Evolutionary conservation across 2,113 vertebrate species (phyloP).

Genomic region (Brachyhypopomus gauderio): DNA sequence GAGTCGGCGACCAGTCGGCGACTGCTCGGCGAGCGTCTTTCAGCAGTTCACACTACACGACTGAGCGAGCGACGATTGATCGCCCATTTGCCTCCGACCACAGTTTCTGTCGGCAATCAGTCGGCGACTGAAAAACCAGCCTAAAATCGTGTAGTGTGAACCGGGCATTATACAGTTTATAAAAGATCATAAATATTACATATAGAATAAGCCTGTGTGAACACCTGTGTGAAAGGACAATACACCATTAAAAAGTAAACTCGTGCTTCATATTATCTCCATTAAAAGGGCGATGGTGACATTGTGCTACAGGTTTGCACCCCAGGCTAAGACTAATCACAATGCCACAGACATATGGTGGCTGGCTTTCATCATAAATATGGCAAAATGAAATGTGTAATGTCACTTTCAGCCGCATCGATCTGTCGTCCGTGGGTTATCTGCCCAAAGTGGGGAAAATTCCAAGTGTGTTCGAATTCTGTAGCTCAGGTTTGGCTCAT

Average conservation of each 20-base stretch:
- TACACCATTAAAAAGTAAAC: neutral
- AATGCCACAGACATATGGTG: constrained; percentile 10
- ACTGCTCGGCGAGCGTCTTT: too few relatives aligned
- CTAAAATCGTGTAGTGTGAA: too few relatives aligned
- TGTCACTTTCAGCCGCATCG: constrained; percentile 30
- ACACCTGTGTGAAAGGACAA: too few relatives aligned
- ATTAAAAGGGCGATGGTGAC: neutral
- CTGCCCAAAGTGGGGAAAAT: constrained; percentile 36
- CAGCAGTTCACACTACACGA: too few relatives aligned
- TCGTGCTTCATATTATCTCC: constrained; percentile 8
- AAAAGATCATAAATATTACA: too few relatives aligned
- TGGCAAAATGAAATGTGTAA: constrained; percentile 29
- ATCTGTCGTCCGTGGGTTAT: constrained; percentile 34
- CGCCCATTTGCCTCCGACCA: too few relatives aligned
- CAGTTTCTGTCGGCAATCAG: too few relatives aligned
- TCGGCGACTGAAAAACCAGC: too few relatives aligned
- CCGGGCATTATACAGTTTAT: too few relatives aligned
- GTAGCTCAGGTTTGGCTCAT: constrained; percentile 33
- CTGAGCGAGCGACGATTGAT: too few relatives aligned
- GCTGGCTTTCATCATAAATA: constrained; percentile 17
- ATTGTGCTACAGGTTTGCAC: neutral
- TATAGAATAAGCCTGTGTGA: neutral
- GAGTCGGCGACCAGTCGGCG: too few relatives aligned
- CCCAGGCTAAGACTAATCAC: constrained; percentile 27
- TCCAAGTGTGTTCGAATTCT: constrained; percentile 35